Evolutionary conservation across 1,140 invertebrate species (phyloP).

Genomic region (Helicoverpa armigera): DNA sequence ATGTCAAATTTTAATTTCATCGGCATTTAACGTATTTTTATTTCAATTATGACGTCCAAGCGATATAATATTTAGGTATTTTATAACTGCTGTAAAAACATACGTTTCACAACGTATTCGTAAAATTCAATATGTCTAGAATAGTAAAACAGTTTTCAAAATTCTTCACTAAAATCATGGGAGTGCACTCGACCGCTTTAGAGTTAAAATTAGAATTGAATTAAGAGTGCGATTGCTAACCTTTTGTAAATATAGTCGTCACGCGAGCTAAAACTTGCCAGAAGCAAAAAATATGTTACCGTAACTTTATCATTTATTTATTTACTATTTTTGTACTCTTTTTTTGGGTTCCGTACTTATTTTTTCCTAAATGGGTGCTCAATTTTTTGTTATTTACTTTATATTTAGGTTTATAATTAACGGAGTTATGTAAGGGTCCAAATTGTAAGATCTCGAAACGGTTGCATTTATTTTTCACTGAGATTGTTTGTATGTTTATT

Average conservation of each 20-base stretch:
- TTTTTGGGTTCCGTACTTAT: constrained; percentile 27
- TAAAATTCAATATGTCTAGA: background rate
- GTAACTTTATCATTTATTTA: background rate
- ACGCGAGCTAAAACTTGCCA: constrained; percentile 36
- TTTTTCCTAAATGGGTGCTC: constrained; percentile 4
- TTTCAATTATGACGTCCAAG: background rate
- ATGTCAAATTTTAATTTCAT: background rate
- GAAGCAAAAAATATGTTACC: constrained; percentile 48
- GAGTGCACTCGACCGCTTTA: constrained; percentile 7
- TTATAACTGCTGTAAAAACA: background rate
- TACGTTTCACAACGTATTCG: background rate
- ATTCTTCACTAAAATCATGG: background rate
- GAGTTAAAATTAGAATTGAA: constrained; percentile 11
- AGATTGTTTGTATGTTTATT: background rate
- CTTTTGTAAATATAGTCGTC: constrained; percentile 27
- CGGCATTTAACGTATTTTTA: background rate
- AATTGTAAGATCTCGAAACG: constrained; percentile 39
- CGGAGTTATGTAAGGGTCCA: constrained; percentile 35
- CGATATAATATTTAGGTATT: background rate
- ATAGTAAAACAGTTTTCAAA: background rate
- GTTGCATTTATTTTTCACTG: constrained; percentile 37
- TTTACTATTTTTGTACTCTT: background rate
- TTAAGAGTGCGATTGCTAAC: constrained; percentile 18
- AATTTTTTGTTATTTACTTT: constrained; percentile 9
- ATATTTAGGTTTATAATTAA: constrained; percentile 1